Conservation (phyloP, 2,797 vertebrate species). For the Melanotaenia pygmaea region DNA sequence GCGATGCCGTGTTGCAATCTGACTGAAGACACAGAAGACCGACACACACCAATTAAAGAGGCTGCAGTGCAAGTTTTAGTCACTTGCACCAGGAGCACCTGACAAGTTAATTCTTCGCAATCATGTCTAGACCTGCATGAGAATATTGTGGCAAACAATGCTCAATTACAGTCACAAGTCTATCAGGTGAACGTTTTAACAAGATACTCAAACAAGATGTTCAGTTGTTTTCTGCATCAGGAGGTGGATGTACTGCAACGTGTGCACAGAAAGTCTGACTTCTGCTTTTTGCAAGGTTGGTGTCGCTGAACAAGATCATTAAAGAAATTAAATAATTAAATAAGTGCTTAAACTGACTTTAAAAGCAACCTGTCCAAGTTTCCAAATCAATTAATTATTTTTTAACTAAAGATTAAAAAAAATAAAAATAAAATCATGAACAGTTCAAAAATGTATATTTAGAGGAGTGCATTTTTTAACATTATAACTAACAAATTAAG, state of each 20-base stretch:
- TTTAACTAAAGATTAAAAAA: no score
- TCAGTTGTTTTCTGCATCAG: slow-evolving; percentile 27
- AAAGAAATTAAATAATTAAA: background rate
- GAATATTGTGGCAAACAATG: slow-evolving; percentile 65
- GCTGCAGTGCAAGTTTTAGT: slow-evolving; percentile 86
- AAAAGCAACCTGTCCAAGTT: background rate
- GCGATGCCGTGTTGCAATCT: slow-evolving; percentile 85
- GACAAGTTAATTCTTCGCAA: slow-evolving; percentile 94
- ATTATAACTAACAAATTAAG: no score
- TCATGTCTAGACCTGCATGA: slow-evolving; percentile 80
- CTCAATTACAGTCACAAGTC: slow-evolving; percentile 47
- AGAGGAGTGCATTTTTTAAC: no score
- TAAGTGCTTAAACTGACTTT: background rate
- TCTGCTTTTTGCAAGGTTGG: background rate
- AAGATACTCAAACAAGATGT: slow-evolving; percentile 34
- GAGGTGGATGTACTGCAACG: background rate
- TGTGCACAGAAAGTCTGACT: slow-evolving; percentile 22
- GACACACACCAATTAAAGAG: slow-evolving; percentile 88
- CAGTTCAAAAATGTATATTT: no score
- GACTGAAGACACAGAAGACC: slow-evolving; percentile 85
- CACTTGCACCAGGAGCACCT: slow-evolving; percentile 85
- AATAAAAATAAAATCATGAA: no score
- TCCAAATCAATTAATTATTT: no score
- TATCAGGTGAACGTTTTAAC: slow-evolving; percentile 27
- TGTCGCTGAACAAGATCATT: background rate